Evolutionary conservation across 2,797 vertebrate genomes (phyloP).

Genomic region (Coreius guichenoti): DNA sequence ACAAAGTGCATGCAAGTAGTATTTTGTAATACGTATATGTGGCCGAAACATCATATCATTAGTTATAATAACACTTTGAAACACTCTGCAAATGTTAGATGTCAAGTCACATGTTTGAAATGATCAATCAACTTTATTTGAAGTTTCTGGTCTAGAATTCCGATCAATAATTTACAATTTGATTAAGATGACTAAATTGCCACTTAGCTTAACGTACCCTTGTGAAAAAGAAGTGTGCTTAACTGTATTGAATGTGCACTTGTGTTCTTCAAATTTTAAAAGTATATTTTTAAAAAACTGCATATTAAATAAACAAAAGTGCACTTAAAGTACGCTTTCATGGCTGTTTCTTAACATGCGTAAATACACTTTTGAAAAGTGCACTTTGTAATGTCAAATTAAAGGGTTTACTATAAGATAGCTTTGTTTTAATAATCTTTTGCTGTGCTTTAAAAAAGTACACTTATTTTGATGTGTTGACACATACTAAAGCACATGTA

Average conservation of each 20-base stretch:
- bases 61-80: not conserved
- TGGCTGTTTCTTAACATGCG: not conserved
- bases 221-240: not conserved
- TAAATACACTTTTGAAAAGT: not conserved
- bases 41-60: not conserved
- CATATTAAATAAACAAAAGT: not conserved
- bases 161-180: not conserved
- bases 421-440: not conserved
- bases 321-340: not conserved
- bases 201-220: not conserved
- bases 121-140: not conserved
- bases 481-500: not conserved
- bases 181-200: not conserved
- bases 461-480: not conserved
- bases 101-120: not conserved
- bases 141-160: not conserved
- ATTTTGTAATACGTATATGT: slow-evolving; percentile 4
- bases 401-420: not conserved
- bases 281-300: not conserved
- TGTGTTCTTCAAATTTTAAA: not conserved
- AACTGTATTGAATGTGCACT: not conserved
- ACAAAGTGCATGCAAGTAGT: slow-evolving; percentile 8
- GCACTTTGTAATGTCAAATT: not conserved
- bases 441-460: not conserved
- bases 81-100: slow-evolving; percentile 2